Evolutionary conservation across 1,140 invertebrate genomes (phyloP).

Genomic region (Penaeus chinensis): DNA sequence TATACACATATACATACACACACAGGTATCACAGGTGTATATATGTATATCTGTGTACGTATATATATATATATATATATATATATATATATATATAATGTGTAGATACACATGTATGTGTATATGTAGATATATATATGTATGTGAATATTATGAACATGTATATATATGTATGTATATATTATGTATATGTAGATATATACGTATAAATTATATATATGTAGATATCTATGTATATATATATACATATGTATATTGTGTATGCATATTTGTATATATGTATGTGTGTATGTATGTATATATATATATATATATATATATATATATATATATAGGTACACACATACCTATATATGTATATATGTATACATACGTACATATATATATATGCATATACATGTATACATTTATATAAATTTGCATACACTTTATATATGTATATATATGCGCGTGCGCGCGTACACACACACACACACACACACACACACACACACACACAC

Average conservation of each 20-base stretch:
- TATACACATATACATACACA: no score
- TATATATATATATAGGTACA: not conserved
- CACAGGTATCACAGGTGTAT: no score
- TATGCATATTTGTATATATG: not conserved
- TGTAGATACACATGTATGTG: no score
- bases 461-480: no score
- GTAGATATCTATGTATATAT: not conserved
- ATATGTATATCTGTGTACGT: no score
- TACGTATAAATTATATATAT: no score
- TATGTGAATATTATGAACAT: not conserved
- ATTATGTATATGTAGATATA: not conserved
- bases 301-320: not conserved
- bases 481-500: no score
- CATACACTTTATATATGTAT: conserved; percentile 5
- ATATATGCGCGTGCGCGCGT: not conserved
- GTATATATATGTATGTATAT: not conserved
- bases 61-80: no score
- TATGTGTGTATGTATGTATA: not conserved
- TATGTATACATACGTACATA: not conserved
- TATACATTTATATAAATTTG: not conserved
- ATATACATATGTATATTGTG: not conserved
- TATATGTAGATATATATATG: not conserved
- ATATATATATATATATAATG: no score
- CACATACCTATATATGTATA: not conserved
- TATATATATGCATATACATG: not conserved